phyloP scores from a whole-genome alignment of 2,113 vertebrate genomes.

The Chiloscyllium plagiosum region DNA sequence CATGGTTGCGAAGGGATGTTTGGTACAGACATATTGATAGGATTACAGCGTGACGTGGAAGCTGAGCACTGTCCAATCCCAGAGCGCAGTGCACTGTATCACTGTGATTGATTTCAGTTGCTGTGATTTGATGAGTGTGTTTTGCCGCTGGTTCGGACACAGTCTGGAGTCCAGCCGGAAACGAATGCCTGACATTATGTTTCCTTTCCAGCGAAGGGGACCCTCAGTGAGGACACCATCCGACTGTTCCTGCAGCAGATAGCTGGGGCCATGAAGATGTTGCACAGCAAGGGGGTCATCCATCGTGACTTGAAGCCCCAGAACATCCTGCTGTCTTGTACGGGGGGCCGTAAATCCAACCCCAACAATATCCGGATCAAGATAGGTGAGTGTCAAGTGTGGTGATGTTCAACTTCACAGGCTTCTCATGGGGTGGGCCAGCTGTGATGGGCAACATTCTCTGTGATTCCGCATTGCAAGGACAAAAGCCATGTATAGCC shows the following conservation, averaged over 20 bases:
- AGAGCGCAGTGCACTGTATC: neutral
- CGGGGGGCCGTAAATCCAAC: constrained; percentile 69
- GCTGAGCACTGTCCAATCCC: neutral
- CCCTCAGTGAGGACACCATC: constrained; percentile 91
- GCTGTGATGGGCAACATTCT: neutral
- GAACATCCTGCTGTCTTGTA: constrained; percentile 83
- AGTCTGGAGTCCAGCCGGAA: too few species aligned
- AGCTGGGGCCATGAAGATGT: constrained; percentile 80
- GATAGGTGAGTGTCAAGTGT: constrained; percentile 64
- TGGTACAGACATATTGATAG: too few species aligned
- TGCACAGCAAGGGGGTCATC: constrained; percentile 86
- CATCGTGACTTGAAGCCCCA: constrained; percentile 94
- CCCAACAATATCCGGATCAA: constrained; percentile 82
- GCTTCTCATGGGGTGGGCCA: neutral
- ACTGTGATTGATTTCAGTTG: neutral
- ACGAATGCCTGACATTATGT: neutral
- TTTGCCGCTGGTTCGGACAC: neutral
- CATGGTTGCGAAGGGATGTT: neutral
- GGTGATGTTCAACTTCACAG: too few species aligned
- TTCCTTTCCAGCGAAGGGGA: constrained; percentile 70
- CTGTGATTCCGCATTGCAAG: neutral
- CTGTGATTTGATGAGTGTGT: neutral
- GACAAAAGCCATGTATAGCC: neutral
- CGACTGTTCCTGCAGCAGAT: constrained; percentile 89
- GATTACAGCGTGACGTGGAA: neutral